These are phyloP conservation scores for Thermophis baileyi DNA, from an alignment of 2,113 vertebrate genomes.

Conservation along the genomic window DNA sequence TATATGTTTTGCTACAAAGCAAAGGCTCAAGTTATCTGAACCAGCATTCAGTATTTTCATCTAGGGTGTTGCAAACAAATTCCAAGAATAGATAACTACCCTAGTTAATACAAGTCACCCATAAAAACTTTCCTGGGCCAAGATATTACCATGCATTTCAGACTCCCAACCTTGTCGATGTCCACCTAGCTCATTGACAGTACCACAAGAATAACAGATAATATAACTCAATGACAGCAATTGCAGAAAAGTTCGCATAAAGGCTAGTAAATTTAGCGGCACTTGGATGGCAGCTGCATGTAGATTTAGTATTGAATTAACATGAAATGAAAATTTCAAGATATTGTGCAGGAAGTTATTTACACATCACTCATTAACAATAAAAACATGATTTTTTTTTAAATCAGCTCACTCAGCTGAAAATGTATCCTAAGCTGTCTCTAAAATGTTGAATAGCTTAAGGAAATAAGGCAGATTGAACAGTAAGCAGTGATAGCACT, in stretches of 20 bases:
- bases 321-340: constrained; percentile 52
- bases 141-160: constrained; percentile 8
- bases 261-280: constrained; percentile 51
- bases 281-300: constrained; percentile 44
- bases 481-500: constrained; percentile 20
- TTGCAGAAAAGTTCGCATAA: constrained; percentile 32
- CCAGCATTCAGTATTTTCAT: not conserved
- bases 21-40: not conserved
- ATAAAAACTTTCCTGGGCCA: not conserved
- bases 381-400: constrained; percentile 31
- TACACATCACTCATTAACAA: constrained; percentile 62
- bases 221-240: constrained; percentile 34
- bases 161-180: not conserved
- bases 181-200: constrained; percentile 5
- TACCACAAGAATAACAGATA: not conserved
- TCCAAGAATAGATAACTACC: not conserved
- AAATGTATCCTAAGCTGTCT: constrained; percentile 42
- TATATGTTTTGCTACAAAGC: not conserved
- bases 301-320: constrained; percentile 41
- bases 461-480: constrained; percentile 32
- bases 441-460: constrained; percentile 39
- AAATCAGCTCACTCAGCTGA: constrained; percentile 34
- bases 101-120: not conserved
- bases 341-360: constrained; percentile 59
- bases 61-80: not conserved